Base-by-base conservation (phyloP, 2,113 vertebrate species). In the Eidolon helvum region DNA sequence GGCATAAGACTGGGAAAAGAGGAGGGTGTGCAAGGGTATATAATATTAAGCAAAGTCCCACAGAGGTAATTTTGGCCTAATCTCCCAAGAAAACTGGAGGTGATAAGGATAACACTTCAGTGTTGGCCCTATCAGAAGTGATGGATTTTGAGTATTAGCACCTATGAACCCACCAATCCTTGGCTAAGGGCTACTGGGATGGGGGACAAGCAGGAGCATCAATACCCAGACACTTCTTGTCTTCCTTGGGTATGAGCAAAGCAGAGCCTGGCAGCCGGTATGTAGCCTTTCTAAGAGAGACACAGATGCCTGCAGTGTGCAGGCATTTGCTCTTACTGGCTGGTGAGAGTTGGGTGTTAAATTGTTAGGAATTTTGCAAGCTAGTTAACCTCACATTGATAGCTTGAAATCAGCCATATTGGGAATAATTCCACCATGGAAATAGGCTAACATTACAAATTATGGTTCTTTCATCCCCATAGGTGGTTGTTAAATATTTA, bases 401-500 rank as follows among this genome's bases (percentile, higher is more conserved):
- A 65, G 28, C 19, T 63, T 79, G 84, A 77, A 77, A 35, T 89
- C 30, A 40, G 66, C 38, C 38, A 35, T 3, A 2, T 24, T 48
- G 45, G 38, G 38, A 84, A 45, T 75, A 65, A 55, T 82, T 83
- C 69, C 22, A 68, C 40, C 2, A 33, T 33, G 24, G 57, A 90
- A 92, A 75, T 18, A 18, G 74, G 57, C 74, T 59, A 35, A 75
- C 28, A 33, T 87, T 45, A 66, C 22, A 40, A 78, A 94, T 61
- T 22, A 75, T 66, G 71, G 45, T 22, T 93, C 85, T 82, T 19
- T 30, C 40, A 72, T 35, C 11, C 15, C 12, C 57, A 43, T 38
- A 53, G 66, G 18, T 59, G 16, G 50, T 59, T 35, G 82, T 61
- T 71, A 59, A 94, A 55, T 75, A 74, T 87, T 75, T 80, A 59